Base-by-base conservation (phyloP, 1,140 invertebrate species). In the Sarcophaga peregrina region DNA sequence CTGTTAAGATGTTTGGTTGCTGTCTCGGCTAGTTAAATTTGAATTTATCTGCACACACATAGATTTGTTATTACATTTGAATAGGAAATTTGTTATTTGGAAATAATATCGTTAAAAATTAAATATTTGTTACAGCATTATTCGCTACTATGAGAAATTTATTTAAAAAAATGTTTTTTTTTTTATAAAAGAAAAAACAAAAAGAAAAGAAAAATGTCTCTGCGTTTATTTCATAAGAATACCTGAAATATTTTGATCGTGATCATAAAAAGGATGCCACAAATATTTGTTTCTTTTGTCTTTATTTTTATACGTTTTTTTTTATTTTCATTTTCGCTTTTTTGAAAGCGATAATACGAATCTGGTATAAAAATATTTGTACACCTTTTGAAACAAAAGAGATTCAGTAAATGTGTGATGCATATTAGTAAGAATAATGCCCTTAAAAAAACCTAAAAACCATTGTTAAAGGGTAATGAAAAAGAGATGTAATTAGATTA, bases 211-310 rank as follows among this genome's bases (percentile, higher is more conserved):
- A 8, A 74, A 74, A 75, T 75, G 11, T 75, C 73, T 17, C 73
- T 47, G 11, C n/a, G 8, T 75, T 47, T 46, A 46, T 46, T 75
- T 75, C 73, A 75, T 47, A 47, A 25, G 10, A 75, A 75, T 46
- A 11, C 73, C 8, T 15, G 15, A 75, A 75, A 75, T 75, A 75
- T 75, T 75, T 75, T 75, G 37, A n/a, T 75, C 73, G 73, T 76
- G 74, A 76, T 76, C 74, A 76, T 17, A 46, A 48, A 76, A 48
- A 47, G 47, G 47, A 76, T 75, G 73, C 73, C 73, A 75, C 7
- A 75, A 47, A 76, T 48, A 76, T 48, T 17, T 74, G 15, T 37
- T 46, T 37, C 68, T 73, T 58, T 73, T 73, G 17, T 73, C 68
- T 25, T 73, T 37, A 37, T 37, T 37, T 37, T 37, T 37, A 37